Percentiles rank a stretch among this genome's conserved stretches.
These are phyloP conservation scores for Palaemon carinicauda DNA, from an alignment of 1,140 invertebrate species.

Conservation along the genomic window DNA sequence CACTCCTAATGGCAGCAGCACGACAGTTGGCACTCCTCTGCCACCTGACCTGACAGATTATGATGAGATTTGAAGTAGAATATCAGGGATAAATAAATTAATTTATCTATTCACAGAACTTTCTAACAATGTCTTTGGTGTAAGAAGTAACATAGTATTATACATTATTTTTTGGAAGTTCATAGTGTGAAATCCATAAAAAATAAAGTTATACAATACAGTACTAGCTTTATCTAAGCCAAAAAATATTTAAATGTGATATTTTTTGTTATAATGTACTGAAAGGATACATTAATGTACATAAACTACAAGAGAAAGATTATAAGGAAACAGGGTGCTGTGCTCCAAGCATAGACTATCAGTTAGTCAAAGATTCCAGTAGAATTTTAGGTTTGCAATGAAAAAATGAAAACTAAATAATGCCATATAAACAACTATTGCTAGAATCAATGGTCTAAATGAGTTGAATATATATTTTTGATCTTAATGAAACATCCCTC, in stretches of 20 bases:
- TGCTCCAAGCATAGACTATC: background rate
- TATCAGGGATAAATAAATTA: background rate
- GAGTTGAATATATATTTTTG: no score
- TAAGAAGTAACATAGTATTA: no score
- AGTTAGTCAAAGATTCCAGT: background rate
- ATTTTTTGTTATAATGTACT: background rate
- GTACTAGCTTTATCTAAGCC: background rate
- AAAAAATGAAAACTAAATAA: no score
- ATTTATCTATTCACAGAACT: background rate
- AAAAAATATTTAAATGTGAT: background rate
- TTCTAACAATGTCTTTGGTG: no score
- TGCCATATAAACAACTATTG: background rate
- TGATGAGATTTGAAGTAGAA: slow-evolving; percentile 12
- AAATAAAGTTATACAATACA: background rate
- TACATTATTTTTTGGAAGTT: no score
- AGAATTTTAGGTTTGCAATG: background rate
- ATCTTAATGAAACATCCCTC: no score
- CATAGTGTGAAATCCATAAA: background rate
- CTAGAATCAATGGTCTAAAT: background rate
- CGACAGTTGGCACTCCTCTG: slow-evolving; percentile 37
- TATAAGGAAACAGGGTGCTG: background rate
- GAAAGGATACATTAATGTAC: background rate
- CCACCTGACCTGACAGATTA: slow-evolving; percentile 27
- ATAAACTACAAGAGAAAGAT: background rate
- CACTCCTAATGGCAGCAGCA: slow-evolving; percentile 33